Evolutionary conservation across 2,888 invertebrate genomes (phyloP).

Genomic region (Dilophus febrilis): DNA sequence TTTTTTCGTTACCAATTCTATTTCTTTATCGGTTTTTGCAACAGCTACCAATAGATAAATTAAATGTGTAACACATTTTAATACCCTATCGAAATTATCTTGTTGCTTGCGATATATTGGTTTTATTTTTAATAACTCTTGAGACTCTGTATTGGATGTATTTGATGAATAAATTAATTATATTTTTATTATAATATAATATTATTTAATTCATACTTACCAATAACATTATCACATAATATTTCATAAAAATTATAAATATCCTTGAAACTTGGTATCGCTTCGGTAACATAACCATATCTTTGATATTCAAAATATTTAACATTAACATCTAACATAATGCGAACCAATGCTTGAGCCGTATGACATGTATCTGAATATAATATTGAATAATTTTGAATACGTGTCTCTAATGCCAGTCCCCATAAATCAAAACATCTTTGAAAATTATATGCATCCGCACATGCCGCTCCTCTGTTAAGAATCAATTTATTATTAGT

Average conservation of each 20-base stretch:
- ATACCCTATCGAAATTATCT: slow-evolving; percentile 63
- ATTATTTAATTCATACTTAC: slow-evolving; percentile 20
- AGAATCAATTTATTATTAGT: too few relatives aligned
- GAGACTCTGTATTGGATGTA: slow-evolving; percentile 32
- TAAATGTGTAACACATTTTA: slow-evolving; percentile 65
- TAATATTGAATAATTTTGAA: slow-evolving; percentile 59
- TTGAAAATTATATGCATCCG: slow-evolving; percentile 56
- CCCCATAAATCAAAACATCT: slow-evolving; percentile 78
- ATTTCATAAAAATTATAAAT: slow-evolving; percentile 51
- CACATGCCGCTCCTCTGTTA: slow-evolving; percentile 47
- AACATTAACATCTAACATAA: slow-evolving; percentile 57
- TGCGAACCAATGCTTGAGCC: slow-evolving; percentile 67
- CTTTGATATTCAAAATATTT: slow-evolving; percentile 36
- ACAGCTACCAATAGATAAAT: slow-evolving; percentile 49
- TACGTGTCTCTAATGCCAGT: slow-evolving; percentile 62
- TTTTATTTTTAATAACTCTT: slow-evolving; percentile 34
- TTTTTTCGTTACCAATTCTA: slow-evolving; percentile 29
- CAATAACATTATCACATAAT: slow-evolving; percentile 43
- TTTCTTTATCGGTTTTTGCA: slow-evolving; percentile 34
- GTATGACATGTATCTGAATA: slow-evolving; percentile 71
- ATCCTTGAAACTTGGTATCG: slow-evolving; percentile 46
- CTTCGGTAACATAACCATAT: slow-evolving; percentile 31
- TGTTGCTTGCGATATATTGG: slow-evolving; percentile 63
- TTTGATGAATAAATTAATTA: not conserved
- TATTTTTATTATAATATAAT: not conserved